A percentile compares a stretch with the other conserved stretches of the same genome.
These are phyloP conservation scores for Himalopsyche kuldschensis DNA, from an alignment of 2,888 invertebrate species.

Conservation along the genomic window DNA sequence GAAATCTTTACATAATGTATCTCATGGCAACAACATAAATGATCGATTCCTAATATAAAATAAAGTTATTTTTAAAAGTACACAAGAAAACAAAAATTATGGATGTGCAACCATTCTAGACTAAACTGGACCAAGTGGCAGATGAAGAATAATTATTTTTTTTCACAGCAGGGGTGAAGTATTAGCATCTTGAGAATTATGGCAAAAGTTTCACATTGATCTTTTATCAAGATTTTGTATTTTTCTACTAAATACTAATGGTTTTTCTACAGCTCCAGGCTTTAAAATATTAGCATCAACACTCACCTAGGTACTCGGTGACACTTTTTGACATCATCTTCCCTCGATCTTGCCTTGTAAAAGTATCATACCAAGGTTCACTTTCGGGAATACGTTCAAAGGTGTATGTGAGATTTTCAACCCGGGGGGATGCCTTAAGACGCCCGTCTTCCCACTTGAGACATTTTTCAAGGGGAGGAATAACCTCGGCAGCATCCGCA, in stretches of 20 bases:
- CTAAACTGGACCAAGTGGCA: no score
- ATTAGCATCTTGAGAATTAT: no score
- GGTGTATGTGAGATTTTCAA: slow-evolving; percentile 69
- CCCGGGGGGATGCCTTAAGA: slow-evolving; percentile 55
- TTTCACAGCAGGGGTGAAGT: no score
- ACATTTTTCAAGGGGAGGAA: slow-evolving; percentile 45
- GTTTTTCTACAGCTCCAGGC: no score
- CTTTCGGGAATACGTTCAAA: slow-evolving; percentile 75
- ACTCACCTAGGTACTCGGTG: slow-evolving; percentile 59
- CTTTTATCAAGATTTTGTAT: background rate
- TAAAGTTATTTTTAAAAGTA: no score
- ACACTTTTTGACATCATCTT: slow-evolving; percentile 66
- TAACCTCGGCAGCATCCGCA: slow-evolving; percentile 46
- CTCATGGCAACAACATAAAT: no score
- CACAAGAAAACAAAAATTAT: no score
- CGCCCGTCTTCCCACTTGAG: slow-evolving; percentile 56
- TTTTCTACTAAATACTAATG: background rate
- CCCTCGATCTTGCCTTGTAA: slow-evolving; percentile 73
- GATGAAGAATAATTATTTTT: no score
- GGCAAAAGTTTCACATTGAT: background rate
- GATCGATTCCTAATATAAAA: no score
- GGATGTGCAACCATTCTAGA: no score
- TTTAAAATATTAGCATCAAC: background rate
- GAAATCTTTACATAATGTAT: no score
- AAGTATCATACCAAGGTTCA: slow-evolving; percentile 80